Evolutionary conservation across 1,140 invertebrate species (phyloP).

Genomic region (Theocolax elegans): DNA sequence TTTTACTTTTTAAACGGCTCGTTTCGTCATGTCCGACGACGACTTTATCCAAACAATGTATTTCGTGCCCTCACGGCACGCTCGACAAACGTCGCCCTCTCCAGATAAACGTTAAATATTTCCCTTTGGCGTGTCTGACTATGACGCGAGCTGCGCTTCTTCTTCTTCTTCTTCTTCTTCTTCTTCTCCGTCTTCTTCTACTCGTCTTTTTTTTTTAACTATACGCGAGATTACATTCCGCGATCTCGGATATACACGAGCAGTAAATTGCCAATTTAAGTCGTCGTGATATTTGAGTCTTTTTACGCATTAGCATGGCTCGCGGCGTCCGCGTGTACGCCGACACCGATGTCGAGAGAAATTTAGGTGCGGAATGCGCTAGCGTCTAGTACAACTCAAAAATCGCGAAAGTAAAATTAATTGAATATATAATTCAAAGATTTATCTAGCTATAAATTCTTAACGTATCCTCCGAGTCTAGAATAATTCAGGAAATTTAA

Average conservation of each 20-base stretch:
- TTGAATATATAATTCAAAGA: too few relatives aligned
- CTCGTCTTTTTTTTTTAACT: slow-evolving; percentile 10
- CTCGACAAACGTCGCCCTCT: slow-evolving; percentile 2
- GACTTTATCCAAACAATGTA: slow-evolving; percentile 36
- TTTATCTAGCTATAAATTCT: too few relatives aligned
- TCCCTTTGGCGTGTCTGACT: too few relatives aligned
- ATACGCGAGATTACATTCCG: slow-evolving; percentile 22
- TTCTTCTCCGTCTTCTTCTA: too few relatives aligned
- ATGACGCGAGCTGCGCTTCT: too few relatives aligned
- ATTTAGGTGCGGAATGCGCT: slow-evolving; percentile 1
- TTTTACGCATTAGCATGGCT: background rate
- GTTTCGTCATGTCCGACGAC: slow-evolving; percentile 15
- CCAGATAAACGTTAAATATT: slow-evolving; percentile 11
- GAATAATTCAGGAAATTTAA: too few relatives aligned
- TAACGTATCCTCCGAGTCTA: too few relatives aligned
- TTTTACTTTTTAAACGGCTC: slow-evolving; percentile 10
- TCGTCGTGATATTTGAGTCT: slow-evolving; percentile 22
- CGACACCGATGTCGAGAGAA: background rate
- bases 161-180: too few relatives aligned
- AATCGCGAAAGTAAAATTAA: slow-evolving; percentile 7
- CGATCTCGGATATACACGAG: slow-evolving; percentile 3
- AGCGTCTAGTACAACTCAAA: background rate
- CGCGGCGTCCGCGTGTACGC: background rate
- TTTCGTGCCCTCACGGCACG: background rate
- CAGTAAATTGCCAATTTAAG: slow-evolving; percentile 27